phyloP scores from a whole-genome alignment of 2,888 invertebrate genomes.

The Ochropleura plecta region DNA sequence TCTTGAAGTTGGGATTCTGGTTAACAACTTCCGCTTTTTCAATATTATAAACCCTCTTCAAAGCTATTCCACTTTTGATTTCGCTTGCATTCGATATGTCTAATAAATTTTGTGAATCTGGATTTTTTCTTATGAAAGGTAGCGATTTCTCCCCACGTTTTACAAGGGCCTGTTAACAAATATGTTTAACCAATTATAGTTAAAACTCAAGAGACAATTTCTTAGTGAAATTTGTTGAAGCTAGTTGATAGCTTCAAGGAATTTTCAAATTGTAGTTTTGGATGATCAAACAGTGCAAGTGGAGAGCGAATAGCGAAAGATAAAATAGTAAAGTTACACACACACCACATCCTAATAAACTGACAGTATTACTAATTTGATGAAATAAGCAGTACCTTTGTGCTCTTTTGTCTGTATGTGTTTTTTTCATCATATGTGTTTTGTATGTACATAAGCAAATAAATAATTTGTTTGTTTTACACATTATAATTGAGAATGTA shows the following conservation, averaged over 20 bases:
- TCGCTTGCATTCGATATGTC: background rate
- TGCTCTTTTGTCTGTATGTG: no score
- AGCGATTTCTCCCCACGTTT: constrained; percentile 18
- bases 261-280: background rate
- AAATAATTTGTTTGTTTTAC: no score
- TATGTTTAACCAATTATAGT: constrained; percentile 12
- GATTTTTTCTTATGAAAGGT: background rate
- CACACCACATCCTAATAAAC: background rate
- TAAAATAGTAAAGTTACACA: no score
- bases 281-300: background rate
- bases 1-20: background rate
- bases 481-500: no score
- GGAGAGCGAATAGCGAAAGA: background rate
- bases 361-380: background rate
- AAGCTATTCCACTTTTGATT: constrained; percentile 43
- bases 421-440: no score
- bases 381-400: no score
- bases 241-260: background rate
- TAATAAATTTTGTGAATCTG: constrained; percentile 7
- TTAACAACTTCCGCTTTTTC: constrained; percentile 40
- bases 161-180: constrained; percentile 47
- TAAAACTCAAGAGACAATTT: background rate
- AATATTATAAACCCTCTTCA: constrained; percentile 54
- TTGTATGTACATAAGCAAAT: no score
- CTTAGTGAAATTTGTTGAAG: background rate